These are phyloP conservation scores for Monomorium pharaonis DNA, from an alignment of 1,140 invertebrate species.

Conservation along the genomic window DNA sequence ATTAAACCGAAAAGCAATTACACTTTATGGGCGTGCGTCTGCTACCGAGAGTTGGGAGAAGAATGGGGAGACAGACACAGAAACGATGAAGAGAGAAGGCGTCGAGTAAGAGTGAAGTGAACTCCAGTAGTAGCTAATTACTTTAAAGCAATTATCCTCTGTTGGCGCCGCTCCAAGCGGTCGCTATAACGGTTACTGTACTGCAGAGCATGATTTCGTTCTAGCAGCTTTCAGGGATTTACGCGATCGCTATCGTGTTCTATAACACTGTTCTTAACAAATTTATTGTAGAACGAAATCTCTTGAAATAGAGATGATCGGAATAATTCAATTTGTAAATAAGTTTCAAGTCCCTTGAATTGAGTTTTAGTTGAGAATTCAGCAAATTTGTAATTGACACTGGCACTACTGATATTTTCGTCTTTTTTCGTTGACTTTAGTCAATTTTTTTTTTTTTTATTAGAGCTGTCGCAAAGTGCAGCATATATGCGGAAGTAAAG, in stretches of 20 bases:
- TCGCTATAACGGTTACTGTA: background rate
- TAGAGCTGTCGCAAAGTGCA: conserved; percentile 4
- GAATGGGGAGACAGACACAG: conserved; percentile 9
- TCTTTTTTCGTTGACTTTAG: background rate
- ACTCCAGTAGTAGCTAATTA: conserved; percentile 78
- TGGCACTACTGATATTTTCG: background rate
- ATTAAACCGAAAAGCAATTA: conserved; percentile 73
- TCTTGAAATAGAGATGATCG: background rate
- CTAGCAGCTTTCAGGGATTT: background rate
- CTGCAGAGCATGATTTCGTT: background rate
- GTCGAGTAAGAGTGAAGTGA: conserved; percentile 58
- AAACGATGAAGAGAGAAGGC: conserved; percentile 4
- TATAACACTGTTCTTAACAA: background rate
- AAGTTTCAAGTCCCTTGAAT: too few relatives aligned
- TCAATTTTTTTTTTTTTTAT: background rate
- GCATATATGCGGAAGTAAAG: background rate
- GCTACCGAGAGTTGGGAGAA: conserved; percentile 41
- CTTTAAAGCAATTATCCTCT: conserved; percentile 81
- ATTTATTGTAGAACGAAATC: background rate
- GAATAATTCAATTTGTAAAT: conserved; percentile 4
- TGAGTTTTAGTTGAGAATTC: background rate
- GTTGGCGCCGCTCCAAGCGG: conserved; percentile 67
- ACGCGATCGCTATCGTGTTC: background rate
- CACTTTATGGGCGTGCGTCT: conserved; percentile 57
- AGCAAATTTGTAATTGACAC: background rate